Percentiles rank a stretch among this genome's conserved stretches.
These are phyloP conservation scores for Holcopasites calliopsidis DNA, from an alignment of 1,140 invertebrate genomes.

Conservation along the genomic window DNA sequence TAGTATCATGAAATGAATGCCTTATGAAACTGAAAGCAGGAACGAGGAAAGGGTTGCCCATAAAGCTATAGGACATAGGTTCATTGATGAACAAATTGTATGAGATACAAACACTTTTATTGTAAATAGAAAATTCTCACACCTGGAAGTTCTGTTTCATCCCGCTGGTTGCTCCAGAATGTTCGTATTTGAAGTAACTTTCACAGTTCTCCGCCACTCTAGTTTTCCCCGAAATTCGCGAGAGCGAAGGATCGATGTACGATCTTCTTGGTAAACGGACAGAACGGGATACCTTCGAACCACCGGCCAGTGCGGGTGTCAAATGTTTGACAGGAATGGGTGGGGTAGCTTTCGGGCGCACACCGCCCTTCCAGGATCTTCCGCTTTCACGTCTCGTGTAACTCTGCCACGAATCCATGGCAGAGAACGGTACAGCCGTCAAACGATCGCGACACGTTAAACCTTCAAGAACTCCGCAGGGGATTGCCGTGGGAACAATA, in stretches of 20 bases:
- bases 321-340: conserved; percentile 66
- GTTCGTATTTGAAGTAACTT: no score
- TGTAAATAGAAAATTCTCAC: no score
- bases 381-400: conserved; percentile 39
- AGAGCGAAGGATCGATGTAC: conserved; percentile 25
- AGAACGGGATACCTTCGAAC: conserved; percentile 16
- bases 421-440: conserved; percentile 44
- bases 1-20: not conserved
- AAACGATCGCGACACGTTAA: conserved; percentile 59
- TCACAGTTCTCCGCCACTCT: not conserved
- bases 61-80: not conserved
- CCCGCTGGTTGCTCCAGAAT: no score
- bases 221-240: not conserved
- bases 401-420: conserved; percentile 51
- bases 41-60: not conserved
- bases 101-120: no score
- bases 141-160: no score
- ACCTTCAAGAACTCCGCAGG: conserved; percentile 58
- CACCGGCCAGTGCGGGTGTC: conserved; percentile 48
- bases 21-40: not conserved
- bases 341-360: conserved; percentile 50
- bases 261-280: conserved; percentile 38
- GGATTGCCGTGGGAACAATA: conserved; percentile 54
- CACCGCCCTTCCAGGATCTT: conserved; percentile 58
- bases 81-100: not conserved